Conservation (phyloP, 2,888 invertebrate species). For the Diachrysia chrysitis region DNA sequence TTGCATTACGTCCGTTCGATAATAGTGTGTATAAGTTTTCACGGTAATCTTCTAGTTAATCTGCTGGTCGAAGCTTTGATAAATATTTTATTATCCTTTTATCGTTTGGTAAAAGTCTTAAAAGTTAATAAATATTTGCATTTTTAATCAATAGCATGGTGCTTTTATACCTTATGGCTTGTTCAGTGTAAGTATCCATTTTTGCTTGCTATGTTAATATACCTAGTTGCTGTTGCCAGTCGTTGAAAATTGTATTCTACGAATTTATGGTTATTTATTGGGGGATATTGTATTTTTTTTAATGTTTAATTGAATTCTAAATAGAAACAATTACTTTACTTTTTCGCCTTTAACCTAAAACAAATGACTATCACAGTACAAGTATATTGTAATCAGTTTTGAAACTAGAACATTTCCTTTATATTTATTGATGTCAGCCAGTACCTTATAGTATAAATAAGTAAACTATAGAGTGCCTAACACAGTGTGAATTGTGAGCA, state of each 20-base stretch:
- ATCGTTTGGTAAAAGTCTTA: neutral
- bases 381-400: no score
- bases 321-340: no score
- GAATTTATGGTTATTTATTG: no score
- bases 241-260: no score
- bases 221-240: neutral
- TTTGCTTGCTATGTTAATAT: no score
- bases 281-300: no score
- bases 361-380: no score
- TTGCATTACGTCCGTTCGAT: constrained; percentile 50
- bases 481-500: no score
- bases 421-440: neutral
- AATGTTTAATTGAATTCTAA: no score
- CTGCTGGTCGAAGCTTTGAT: constrained; percentile 13
- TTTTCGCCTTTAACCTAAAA: no score
- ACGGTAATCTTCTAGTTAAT: constrained; percentile 11
- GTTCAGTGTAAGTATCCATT: no score
- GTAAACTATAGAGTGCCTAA: no score
- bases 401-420: neutral
- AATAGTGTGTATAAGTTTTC: constrained; percentile 22
- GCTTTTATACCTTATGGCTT: neutral
- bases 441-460: neutral
- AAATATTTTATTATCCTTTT: constrained; percentile 2
- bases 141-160: neutral
- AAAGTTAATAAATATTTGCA: neutral